These are phyloP conservation scores for Ericerus pela DNA, from an alignment of 1,140 invertebrate genomes.

Conservation along the genomic window DNA sequence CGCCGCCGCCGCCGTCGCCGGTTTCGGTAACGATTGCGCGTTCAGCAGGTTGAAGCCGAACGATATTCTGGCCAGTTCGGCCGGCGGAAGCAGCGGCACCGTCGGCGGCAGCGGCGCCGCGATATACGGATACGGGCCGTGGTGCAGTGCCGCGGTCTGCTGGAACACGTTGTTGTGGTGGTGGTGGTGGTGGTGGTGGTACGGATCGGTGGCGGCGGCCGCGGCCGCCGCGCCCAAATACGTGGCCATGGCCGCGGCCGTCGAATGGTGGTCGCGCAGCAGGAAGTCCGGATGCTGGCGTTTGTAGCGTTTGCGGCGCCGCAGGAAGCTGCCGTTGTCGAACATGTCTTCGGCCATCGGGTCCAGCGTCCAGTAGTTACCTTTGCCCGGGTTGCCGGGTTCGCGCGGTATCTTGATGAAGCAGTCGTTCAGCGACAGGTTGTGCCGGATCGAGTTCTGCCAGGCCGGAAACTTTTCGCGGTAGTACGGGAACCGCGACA, in stretches of 20 bases:
- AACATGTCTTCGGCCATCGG: constrained; percentile 98
- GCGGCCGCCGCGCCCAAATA: constrained; percentile 25
- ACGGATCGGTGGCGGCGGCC: constrained; percentile 16
- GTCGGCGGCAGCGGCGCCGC: constrained; percentile 31
- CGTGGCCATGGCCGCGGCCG: constrained; percentile 28
- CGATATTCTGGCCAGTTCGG: constrained; percentile 34
- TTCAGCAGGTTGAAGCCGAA: constrained; percentile 30
- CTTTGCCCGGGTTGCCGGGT: constrained; percentile 95
- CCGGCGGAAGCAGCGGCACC: constrained; percentile 35
- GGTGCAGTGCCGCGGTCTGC: constrained; percentile 23
- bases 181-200: constrained; percentile 23
- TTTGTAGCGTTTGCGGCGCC: constrained; percentile 90
- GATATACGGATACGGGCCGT: constrained; percentile 32
- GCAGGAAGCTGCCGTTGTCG: constrained; percentile 93
- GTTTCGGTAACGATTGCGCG: constrained; percentile 34
- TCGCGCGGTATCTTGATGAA: constrained; percentile 97
- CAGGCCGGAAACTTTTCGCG: constrained; percentile 88
- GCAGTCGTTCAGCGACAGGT: constrained; percentile 94
- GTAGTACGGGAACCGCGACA: constrained; percentile 93
- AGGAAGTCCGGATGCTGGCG: constrained; percentile 49
- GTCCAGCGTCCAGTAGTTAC: constrained; percentile 98
- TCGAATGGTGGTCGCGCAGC: constrained; percentile 33
- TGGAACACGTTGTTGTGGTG: constrained; percentile 25
- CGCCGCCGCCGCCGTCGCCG: constrained; percentile 32
- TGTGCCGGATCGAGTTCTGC: constrained; percentile 96